Conservation (phyloP, 1,140 invertebrate species). For the Armadillidium nasatum region DNA sequence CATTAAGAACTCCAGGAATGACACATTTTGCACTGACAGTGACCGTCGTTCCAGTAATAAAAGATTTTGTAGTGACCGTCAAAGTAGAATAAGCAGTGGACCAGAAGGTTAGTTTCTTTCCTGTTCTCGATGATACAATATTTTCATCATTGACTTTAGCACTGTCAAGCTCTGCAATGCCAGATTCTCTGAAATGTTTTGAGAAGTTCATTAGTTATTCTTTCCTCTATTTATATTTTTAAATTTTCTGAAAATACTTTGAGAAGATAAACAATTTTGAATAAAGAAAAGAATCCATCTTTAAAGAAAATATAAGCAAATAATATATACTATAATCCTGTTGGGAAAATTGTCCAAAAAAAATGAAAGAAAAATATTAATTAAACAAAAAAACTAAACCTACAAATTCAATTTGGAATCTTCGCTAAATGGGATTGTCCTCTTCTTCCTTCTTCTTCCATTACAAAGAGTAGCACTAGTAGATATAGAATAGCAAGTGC, state of each 20-base stretch:
- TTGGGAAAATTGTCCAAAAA: neutral
- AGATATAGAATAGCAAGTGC: neutral
- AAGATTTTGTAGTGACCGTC: conserved; percentile 27
- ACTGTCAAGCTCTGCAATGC: neutral
- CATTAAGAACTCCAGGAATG: neutral
- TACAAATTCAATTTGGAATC: neutral
- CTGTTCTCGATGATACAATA: neutral
- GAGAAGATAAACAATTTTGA: neutral
- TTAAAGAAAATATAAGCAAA: neutral
- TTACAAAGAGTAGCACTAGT: neutral
- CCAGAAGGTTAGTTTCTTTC: conserved; percentile 26
- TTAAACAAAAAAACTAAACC: neutral
- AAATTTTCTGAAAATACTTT: too few relatives aligned
- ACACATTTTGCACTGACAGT: conserved; percentile 27
- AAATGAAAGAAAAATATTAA: neutral
- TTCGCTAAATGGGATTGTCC: neutral
- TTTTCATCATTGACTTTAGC: neutral
- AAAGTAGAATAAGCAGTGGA: conserved; percentile 20
- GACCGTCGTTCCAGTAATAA: conserved; percentile 22
- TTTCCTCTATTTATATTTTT: neutral
- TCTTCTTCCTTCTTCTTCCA: neutral
- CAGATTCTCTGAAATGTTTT: too few relatives aligned
- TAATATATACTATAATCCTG: too few relatives aligned
- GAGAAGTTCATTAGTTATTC: neutral
- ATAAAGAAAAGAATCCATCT: neutral